These are phyloP conservation scores for Scaptodrosophila latifasciaeformis DNA, from an alignment of 2,888 invertebrate genomes.

Conservation along the genomic window DNA sequence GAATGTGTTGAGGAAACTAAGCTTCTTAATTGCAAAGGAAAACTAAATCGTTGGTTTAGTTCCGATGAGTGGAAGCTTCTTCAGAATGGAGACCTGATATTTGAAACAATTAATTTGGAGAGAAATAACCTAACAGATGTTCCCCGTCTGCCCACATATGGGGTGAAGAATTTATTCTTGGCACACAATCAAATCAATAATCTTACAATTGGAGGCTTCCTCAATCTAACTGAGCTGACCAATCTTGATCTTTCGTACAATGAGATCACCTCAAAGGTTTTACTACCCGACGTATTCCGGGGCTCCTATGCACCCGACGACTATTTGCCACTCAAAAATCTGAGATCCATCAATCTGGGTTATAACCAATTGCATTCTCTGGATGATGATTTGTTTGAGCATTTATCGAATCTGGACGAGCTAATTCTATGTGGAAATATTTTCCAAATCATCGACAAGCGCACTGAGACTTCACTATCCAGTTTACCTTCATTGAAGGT, in stretches of 20 bases:
- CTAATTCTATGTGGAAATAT: conserved; percentile 86
- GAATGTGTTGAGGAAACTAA: conserved; percentile 74
- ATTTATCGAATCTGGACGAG: conserved; percentile 80
- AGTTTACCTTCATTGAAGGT: conserved; percentile 81
- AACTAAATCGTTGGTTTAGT: conserved; percentile 76
- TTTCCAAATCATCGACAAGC: conserved; percentile 80
- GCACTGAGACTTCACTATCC: conserved; percentile 80
- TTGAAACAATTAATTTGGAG: conserved; percentile 66
- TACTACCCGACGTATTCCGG: conserved; percentile 82
- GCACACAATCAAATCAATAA: conserved; percentile 79
- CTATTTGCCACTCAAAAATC: conserved; percentile 59
- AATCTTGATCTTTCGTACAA: conserved; percentile 84
- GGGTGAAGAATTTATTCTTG: conserved; percentile 78
- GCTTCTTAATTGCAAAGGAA: conserved; percentile 78
- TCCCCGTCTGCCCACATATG: conserved; percentile 76
- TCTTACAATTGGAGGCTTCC: conserved; percentile 80
- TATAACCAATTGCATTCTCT: conserved; percentile 83
- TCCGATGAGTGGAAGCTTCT: conserved; percentile 77
- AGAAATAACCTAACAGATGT: conserved; percentile 65
- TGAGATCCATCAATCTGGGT: conserved; percentile 77
- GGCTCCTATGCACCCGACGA: conserved; percentile 71
- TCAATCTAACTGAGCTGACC: conserved; percentile 78
- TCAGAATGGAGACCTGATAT: conserved; percentile 55
- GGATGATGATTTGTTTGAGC: conserved; percentile 85
- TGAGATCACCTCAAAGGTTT: conserved; percentile 77